These are phyloP conservation scores for Gymnodraco acuticeps DNA, from an alignment of 2,797 vertebrate genomes.

Conservation along the genomic window DNA sequence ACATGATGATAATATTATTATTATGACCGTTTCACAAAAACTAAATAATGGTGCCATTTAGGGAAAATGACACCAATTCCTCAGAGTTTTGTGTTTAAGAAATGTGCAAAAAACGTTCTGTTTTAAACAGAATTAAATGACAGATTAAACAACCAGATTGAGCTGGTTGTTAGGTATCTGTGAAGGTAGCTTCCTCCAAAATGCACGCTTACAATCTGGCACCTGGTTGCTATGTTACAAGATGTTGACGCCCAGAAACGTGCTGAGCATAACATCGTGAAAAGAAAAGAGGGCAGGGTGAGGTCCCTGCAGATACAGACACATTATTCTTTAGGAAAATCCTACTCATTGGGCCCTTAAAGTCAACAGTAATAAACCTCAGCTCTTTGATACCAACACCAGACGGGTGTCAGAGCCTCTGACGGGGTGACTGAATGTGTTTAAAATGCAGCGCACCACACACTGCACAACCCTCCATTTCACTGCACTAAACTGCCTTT, in stretches of 20 bases:
- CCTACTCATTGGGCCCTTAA: neutral
- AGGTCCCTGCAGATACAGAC: no score
- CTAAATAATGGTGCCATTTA: no score
- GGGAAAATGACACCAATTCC: neutral
- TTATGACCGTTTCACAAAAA: no score
- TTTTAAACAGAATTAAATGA: neutral
- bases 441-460: conserved; percentile 36
- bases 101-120: neutral
- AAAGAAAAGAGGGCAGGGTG: no score
- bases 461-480: conserved; percentile 24
- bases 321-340: no score
- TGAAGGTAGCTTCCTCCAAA: no score
- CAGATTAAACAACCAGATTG: neutral
- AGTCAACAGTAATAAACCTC: conserved; percentile 27
- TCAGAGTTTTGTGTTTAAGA: neutral
- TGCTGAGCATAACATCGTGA: no score
- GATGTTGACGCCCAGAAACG: no score
- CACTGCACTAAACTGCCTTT: conserved; percentile 31
- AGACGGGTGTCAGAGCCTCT: conserved; percentile 29
- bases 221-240: no score
- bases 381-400: conserved; percentile 19
- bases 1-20: no score
- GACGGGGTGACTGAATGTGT: conserved; percentile 34
- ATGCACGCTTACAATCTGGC: no score
- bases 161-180: neutral